phyloP scores from a whole-genome alignment of 2,113 vertebrate species.

The Symphodus melops region DNA sequence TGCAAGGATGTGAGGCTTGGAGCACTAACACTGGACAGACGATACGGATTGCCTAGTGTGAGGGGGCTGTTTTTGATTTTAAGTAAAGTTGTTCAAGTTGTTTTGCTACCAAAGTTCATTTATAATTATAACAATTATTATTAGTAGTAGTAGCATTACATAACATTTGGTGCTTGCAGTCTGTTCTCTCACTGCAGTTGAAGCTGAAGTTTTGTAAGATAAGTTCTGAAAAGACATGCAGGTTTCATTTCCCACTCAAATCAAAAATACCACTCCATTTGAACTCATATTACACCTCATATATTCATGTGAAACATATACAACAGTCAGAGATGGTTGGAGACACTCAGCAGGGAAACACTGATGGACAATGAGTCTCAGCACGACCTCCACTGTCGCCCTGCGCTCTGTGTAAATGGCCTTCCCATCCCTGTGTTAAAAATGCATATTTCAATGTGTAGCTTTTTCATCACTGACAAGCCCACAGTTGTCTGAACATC shows the following conservation, averaged over 20 bases:
- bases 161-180: no score
- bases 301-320: constrained; percentile 31
- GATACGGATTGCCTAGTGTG: no score
- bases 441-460: constrained; percentile 11
- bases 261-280: constrained; percentile 37
- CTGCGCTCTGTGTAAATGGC: constrained; percentile 50
- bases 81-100: no score
- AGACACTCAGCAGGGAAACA: constrained; percentile 10
- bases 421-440: background rate
- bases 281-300: constrained; percentile 44
- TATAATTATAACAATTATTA: no score
- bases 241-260: constrained; percentile 17
- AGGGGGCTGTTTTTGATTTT: no score
- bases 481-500: constrained; percentile 12
- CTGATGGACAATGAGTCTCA: constrained; percentile 55
- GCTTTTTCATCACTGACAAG: constrained; percentile 5
- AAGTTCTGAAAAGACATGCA: background rate
- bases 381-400: constrained; percentile 40
- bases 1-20: no score
- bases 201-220: background rate
- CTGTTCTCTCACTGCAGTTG: no score
- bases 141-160: no score
- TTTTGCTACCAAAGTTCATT: no score
- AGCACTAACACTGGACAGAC: no score
- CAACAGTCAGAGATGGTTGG: background rate